Evolutionary conservation across 2,888 invertebrate species (phyloP), one percentile per base, ranked within the genome.

Genomic region (Cosmopolites sordidus): DNA sequence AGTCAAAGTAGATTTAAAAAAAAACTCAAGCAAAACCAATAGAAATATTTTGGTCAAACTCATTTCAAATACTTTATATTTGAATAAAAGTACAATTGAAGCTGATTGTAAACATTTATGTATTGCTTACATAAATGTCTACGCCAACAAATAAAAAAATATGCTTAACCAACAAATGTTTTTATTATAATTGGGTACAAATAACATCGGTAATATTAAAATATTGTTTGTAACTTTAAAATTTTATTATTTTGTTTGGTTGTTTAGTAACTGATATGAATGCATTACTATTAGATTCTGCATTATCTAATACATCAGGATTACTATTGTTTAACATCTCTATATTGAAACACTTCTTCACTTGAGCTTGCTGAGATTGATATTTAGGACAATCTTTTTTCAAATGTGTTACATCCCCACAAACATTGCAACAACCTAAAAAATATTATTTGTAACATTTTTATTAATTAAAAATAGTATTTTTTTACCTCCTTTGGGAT

Each of bases 341-440:
- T 9, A 67, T 60, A 22, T 60, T 62, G n/a, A 69, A 40, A 45
- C 58, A 60, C 14, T 61, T 56, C 33, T 65, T 60, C 43, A 66
- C 60, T 39, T 60, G 60, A 16, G 64, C 56, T 50, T 72, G 69
- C 47, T 73, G 66, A 1, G 60, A 63, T 49, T 71, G 68, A 53
- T 63, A 67, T 54, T 83, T 79, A 5, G 87, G 88, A 70, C 89
- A 91, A 68, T 90, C 88, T 69, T 86, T 88, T 62, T 83, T 86
- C 57, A 92, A 76, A 75, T 94, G 93, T 40, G 89, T 88, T 8
- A 89, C 87, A 70, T 89, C 89, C 3, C 89, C 90, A 75, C 93
- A 94, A 1, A 85, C 76, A 62, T 84, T 88, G 68, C 92, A 91
- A n/a, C 78, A 74, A 1, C 65, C 64, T 64, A 47, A 43, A 58